Conservation (phyloP, 2,888 invertebrate genomes). For the Anarsia innoxiella region DNA sequence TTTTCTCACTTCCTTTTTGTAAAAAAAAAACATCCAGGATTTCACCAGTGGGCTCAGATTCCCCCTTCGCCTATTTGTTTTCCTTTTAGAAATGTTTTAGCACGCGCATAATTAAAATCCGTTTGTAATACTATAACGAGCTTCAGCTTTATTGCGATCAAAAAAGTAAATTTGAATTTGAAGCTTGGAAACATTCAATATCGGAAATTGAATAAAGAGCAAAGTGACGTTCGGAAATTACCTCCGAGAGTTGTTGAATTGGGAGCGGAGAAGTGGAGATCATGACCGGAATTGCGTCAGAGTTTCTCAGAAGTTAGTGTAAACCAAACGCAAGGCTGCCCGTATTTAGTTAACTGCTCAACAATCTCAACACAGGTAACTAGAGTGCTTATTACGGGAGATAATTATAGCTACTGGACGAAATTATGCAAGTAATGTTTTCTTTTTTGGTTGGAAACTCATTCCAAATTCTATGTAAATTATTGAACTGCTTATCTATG, state of each 20-base stretch:
- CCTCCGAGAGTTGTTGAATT: constrained; percentile 63
- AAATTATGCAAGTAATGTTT: constrained; percentile 1
- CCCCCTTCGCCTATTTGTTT: no score
- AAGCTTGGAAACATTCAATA: constrained; percentile 46
- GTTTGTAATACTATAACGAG: constrained; percentile 24
- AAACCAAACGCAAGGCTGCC: constrained; percentile 50
- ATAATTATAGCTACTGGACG: constrained; percentile 12
- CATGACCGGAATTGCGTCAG: constrained; percentile 72
- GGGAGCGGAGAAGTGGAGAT: constrained; percentile 50
- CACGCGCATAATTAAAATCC: constrained; percentile 38
- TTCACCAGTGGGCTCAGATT: no score
- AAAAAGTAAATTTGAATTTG: constrained; percentile 40
- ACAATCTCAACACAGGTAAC: constrained; percentile 10
- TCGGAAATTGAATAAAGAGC: constrained; percentile 75
- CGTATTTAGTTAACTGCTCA: constrained; percentile 14
- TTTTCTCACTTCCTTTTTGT: no score
- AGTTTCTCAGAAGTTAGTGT: constrained; percentile 63
- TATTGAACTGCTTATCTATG: no score
- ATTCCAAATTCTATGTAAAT: no score
- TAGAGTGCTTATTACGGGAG: constrained; percentile 1
- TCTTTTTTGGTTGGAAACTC: no score
- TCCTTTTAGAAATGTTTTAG: no score
- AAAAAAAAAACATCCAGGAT: no score
- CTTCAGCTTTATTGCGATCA: constrained; percentile 32
- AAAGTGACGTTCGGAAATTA: constrained; percentile 74